A percentile compares a stretch with the other conserved stretches of the same genome.
These are phyloP conservation scores for Pelosia muscerda DNA, from an alignment of 2,888 invertebrate genomes.

Conservation along the genomic window DNA sequence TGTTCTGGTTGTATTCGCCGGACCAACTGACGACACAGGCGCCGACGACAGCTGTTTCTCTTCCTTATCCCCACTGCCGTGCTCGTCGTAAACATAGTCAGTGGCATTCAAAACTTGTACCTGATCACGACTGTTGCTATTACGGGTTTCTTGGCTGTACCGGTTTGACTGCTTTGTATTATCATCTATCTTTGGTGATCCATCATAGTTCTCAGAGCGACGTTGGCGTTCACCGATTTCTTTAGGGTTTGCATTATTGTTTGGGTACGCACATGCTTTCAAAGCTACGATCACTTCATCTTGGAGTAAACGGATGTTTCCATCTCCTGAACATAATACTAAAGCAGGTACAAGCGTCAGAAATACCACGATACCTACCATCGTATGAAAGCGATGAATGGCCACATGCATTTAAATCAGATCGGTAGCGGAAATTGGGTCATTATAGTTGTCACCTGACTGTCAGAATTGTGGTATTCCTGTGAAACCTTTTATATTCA, in stretches of 20 bases:
- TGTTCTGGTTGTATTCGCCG: conserved; percentile 53
- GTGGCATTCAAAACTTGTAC: conserved; percentile 67
- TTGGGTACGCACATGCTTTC: conserved; percentile 60
- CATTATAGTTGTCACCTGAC: conserved; percentile 66
- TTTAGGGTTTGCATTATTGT: conserved; percentile 39
- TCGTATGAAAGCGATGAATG: conserved; percentile 49
- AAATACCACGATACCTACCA: conserved; percentile 59
- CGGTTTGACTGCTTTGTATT: conserved; percentile 59
- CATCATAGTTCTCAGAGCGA: conserved; percentile 52
- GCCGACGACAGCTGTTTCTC: conserved; percentile 60
- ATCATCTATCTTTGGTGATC: conserved; percentile 64
- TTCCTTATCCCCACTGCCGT: conserved; percentile 55
- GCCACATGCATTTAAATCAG: conserved; percentile 57
- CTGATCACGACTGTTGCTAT: conserved; percentile 61
- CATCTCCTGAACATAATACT: conserved; percentile 67
- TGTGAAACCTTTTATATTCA: conserved; percentile 32
- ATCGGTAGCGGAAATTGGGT: conserved; percentile 63
- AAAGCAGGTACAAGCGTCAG: conserved; percentile 62
- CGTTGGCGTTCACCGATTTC: conserved; percentile 50
- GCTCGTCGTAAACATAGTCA: conserved; percentile 64
- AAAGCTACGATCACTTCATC: conserved; percentile 76
- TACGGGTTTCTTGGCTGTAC: conserved; percentile 70
- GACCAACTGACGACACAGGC: conserved; percentile 53
- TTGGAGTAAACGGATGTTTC: conserved; percentile 78
- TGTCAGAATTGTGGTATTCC: conserved; percentile 53